Conservation (phyloP, 2,113 vertebrate species). For the Uropsilus gracilis region DNA sequence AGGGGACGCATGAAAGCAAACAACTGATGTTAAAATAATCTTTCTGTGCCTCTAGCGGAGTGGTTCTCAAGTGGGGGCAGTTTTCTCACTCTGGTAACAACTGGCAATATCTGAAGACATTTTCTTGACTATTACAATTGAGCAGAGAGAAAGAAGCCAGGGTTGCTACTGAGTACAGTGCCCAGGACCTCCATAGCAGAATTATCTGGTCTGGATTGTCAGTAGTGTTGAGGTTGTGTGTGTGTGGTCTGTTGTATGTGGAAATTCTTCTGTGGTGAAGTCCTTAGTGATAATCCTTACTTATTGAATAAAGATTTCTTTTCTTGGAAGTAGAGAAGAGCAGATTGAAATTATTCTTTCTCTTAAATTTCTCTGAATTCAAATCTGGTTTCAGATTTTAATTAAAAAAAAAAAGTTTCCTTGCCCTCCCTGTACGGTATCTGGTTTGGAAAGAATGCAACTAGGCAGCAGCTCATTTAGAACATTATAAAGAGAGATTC, state of each 20-base stretch:
- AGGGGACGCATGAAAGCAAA: neutral
- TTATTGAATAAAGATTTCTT: slow-evolving; percentile 10
- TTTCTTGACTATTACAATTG: neutral
- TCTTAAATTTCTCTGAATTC: slow-evolving; percentile 33
- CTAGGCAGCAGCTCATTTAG: neutral
- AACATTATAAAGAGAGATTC: neutral
- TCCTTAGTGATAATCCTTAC: neutral
- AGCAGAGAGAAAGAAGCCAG: neutral
- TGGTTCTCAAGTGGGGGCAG: neutral
- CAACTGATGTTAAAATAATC: slow-evolving; percentile 53
- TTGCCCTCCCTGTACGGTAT: neutral
- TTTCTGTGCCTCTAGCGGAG: neutral
- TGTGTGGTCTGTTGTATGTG: neutral
- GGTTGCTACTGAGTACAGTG: neutral
- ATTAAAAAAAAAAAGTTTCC: slow-evolving; percentile 24
- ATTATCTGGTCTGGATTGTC: neutral
- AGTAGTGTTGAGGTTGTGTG: neutral
- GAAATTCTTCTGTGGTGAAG: slow-evolving; percentile 23
- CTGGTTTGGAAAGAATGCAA: slow-evolving; percentile 55
- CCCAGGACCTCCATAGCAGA: neutral
- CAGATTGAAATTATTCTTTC: neutral
- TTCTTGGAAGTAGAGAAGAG: neutral
- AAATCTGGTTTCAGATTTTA: slow-evolving; percentile 55
- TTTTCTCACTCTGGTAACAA: neutral
- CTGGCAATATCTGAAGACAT: slow-evolving; percentile 44